Conservation (phyloP, 2,113 vertebrate species). For the Platanista minor region DNA sequence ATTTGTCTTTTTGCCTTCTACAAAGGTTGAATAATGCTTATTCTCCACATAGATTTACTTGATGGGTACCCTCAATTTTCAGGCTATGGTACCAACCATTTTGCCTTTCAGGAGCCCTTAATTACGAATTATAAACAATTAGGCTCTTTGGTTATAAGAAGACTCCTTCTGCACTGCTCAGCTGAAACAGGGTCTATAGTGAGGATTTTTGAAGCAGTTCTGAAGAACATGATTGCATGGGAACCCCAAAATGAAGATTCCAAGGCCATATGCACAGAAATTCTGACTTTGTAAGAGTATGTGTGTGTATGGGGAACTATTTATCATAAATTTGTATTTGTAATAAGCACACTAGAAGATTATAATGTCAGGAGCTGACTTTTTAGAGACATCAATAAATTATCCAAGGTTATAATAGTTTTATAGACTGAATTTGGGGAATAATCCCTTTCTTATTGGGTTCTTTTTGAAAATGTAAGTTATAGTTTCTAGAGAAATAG, state of each 20-base stretch:
- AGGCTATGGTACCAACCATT: neutral
- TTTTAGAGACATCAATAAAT: neutral
- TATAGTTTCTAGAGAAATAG: neutral
- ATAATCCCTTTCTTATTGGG: neutral
- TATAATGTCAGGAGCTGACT: neutral
- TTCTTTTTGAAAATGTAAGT: neutral
- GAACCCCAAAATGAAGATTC: neutral
- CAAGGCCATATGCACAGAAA: neutral
- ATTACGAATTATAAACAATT: neutral
- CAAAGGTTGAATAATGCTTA: slow-evolving; percentile 10
- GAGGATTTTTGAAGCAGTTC: neutral
- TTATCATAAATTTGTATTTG: neutral
- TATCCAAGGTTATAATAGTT: neutral
- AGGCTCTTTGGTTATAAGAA: neutral
- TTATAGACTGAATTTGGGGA: neutral
- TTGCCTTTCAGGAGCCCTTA: neutral
- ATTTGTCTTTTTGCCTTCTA: neutral
- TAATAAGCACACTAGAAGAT: neutral
- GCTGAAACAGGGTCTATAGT: neutral
- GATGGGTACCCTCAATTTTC: neutral
- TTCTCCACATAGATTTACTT: neutral
- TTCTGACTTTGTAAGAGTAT: neutral
- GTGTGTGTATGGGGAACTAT: neutral
- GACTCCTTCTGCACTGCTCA: neutral
- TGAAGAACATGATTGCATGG: neutral